These are phyloP conservation scores for Piprites chloris DNA, from an alignment of 2,113 vertebrate species.

Conservation along the genomic window DNA sequence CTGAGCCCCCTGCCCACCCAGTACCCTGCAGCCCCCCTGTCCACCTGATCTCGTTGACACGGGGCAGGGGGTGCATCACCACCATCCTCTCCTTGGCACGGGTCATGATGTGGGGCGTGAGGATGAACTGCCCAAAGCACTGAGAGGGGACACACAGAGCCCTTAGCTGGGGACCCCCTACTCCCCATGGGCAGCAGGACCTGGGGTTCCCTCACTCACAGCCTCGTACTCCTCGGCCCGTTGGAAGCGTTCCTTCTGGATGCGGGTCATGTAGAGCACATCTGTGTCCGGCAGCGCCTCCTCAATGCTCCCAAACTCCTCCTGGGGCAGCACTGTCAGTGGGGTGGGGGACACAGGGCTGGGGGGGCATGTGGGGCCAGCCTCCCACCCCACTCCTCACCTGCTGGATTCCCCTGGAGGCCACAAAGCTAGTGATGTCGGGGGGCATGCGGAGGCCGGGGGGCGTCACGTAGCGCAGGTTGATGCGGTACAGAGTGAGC, in stretches of 20 bases:
- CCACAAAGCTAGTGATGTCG: slow-evolving; percentile 85
- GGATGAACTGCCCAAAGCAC: slow-evolving; percentile 96
- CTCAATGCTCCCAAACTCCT: slow-evolving; percentile 93
- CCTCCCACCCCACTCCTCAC: slow-evolving; percentile 38
- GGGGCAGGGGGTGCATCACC: slow-evolving; percentile 95
- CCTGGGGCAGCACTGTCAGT: slow-evolving; percentile 64
- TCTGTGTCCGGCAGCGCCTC: slow-evolving; percentile 92
- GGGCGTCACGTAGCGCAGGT: slow-evolving; percentile 90
- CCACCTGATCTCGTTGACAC: slow-evolving; percentile 96
- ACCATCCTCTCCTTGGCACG: slow-evolving; percentile 97
- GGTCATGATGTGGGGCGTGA: slow-evolving; percentile 98
- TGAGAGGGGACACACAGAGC: neutral
- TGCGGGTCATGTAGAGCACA: slow-evolving; percentile 94
- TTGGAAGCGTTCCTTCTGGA: slow-evolving; percentile 92
- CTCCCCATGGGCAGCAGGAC: no score
- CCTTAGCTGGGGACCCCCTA: neutral
- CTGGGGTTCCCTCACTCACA: slow-evolving; percentile 64
- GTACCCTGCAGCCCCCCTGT: neutral
- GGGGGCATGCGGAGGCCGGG: slow-evolving; percentile 87
- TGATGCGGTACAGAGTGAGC: slow-evolving; percentile 93
- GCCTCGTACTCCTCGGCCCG: slow-evolving; percentile 84
- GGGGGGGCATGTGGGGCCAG: rapidly evolving
- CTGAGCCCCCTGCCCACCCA: neutral
- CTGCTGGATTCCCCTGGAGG: slow-evolving; percentile 92
- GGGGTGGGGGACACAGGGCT: rapidly evolving